phyloP scores from a whole-genome alignment of 1,140 invertebrate genomes.

The Schlechtendalia chinensis region DNA sequence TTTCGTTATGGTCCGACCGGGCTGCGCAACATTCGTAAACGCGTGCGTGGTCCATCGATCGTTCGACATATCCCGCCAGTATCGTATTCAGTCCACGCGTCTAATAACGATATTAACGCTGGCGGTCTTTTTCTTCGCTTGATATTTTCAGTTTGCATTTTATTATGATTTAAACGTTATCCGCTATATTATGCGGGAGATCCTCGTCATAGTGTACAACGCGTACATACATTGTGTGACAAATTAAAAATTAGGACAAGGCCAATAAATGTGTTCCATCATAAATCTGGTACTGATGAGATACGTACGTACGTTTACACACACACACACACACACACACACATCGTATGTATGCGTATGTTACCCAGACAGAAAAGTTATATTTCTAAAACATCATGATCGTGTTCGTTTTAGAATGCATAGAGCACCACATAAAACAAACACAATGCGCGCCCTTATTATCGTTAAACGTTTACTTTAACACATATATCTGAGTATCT shows the following conservation, averaged over 20 bases:
- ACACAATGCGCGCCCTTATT: too few relatives aligned
- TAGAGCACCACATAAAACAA: too few relatives aligned
- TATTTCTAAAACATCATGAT: too few relatives aligned
- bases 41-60: neutral
- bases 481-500: too few relatives aligned
- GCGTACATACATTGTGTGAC: neutral
- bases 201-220: neutral
- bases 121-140: neutral
- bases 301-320: neutral
- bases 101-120: too few relatives aligned
- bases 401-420: too few relatives aligned
- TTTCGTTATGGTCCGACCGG: neutral
- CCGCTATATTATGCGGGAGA: neutral
- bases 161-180: neutral
- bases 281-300: neutral
- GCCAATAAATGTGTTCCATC: neutral
- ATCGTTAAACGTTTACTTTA: too few relatives aligned
- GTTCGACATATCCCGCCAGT: neutral
- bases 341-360: too few relatives aligned
- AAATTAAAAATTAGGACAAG: conserved; percentile 13
- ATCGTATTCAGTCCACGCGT: neutral
- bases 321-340: too few relatives aligned
- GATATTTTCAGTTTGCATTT: neutral
- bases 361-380: too few relatives aligned
- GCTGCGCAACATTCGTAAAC: neutral